Evolutionary conservation across 2,113 vertebrate species (phyloP).

Genomic region (Felis chaus): DNA sequence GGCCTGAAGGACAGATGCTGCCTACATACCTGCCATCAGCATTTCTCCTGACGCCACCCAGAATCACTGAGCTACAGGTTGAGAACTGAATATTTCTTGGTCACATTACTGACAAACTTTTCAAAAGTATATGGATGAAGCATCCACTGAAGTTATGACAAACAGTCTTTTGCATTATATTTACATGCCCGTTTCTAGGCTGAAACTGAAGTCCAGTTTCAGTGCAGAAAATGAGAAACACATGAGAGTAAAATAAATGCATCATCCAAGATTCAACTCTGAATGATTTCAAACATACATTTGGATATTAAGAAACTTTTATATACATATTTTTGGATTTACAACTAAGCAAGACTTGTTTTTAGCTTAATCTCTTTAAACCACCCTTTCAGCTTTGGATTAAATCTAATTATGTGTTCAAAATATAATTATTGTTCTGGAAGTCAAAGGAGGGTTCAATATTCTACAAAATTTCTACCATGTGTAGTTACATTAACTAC

Average conservation of each 20-base stretch:
- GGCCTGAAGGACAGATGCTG: background rate
- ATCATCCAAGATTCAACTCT: background rate
- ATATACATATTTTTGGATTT: background rate
- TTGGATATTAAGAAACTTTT: background rate
- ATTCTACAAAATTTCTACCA: background rate
- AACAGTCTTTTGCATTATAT: background rate
- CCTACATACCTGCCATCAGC: background rate
- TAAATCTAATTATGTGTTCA: background rate
- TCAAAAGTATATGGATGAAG: background rate
- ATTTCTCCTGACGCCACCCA: background rate
- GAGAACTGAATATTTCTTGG: background rate
- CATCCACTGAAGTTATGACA: background rate
- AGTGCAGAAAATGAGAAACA: background rate
- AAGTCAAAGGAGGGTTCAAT: background rate
- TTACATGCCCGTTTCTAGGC: background rate
- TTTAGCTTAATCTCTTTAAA: background rate
- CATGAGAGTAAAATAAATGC: background rate
- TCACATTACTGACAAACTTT: background rate
- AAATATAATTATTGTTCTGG: background rate
- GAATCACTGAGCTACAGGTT: background rate
- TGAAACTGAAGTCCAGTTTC: background rate
- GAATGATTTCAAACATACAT: slow-evolving; percentile 1
- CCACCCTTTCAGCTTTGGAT: background rate
- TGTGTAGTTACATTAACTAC: background rate
- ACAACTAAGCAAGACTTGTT: background rate